Conservation (phyloP, 2,797 vertebrate species). For the Phoebastria nigripes region DNA sequence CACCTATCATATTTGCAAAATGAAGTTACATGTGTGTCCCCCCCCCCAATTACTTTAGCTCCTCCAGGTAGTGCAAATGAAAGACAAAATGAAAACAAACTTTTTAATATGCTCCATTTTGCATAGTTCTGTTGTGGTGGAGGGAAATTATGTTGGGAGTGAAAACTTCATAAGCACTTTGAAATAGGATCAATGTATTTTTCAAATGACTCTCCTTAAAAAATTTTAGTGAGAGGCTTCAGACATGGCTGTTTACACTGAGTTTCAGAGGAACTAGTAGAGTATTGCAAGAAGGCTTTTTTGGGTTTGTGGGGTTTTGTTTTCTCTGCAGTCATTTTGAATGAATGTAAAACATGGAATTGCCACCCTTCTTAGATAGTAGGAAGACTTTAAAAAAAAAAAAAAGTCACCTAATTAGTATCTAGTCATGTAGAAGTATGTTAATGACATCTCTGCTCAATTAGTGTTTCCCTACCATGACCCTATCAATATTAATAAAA, state of each 20-base stretch:
- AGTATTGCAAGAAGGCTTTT: neutral
- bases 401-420: neutral
- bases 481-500: slow-evolving; percentile 46
- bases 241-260: neutral
- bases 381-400: neutral
- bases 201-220: neutral
- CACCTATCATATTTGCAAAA: neutral
- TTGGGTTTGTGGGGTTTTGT: neutral
- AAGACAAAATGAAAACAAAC: slow-evolving; percentile 22
- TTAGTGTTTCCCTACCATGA: slow-evolving; percentile 19
- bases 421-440: slow-evolving; percentile 13
- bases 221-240: neutral
- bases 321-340: neutral
- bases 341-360: neutral
- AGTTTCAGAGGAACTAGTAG: neutral
- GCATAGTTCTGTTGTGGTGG: neutral
- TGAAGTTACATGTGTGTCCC: neutral
- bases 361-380: neutral
- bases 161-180: neutral
- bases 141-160: neutral
- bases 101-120: slow-evolving; percentile 1
- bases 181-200: neutral
- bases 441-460: slow-evolving; percentile 24
- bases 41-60: neutral
- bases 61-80: slow-evolving; percentile 8